phyloP scores from a whole-genome alignment of 1,140 invertebrate species.

The Pogonomyrmex californicus region DNA sequence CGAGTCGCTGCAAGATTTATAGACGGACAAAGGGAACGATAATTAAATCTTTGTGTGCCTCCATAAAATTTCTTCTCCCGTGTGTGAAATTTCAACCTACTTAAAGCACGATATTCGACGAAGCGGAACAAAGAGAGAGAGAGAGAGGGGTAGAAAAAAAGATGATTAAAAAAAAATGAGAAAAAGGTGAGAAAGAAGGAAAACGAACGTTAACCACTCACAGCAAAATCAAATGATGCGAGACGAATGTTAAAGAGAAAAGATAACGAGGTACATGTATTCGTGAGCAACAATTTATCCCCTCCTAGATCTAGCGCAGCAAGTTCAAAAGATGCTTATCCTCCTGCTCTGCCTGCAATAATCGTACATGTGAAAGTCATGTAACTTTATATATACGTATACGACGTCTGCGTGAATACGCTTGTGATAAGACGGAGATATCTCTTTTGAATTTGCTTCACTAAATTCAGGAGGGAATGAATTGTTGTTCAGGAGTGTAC shows the following conservation, averaged over 20 bases:
- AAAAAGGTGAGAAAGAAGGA: background rate
- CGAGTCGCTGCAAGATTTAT: background rate
- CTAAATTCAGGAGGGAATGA: too few species aligned
- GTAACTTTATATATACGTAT: background rate
- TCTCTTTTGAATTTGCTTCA: too few species aligned
- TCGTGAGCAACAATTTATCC: too few species aligned
- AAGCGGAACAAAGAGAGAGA: background rate
- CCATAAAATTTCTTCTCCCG: background rate
- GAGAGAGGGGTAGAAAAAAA: background rate
- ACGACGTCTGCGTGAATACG: background rate
- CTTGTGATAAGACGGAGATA: too few species aligned
- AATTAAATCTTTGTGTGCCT: slow-evolving; percentile 2
- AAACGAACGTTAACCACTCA: background rate
- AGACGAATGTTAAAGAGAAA: slow-evolving; percentile 10
- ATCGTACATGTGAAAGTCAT: too few species aligned
- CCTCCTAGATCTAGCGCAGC: too few species aligned
- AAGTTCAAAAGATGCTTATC: too few species aligned
- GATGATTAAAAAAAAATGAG: slow-evolving; percentile 1
- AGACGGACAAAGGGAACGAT: background rate
- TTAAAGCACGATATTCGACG: background rate
- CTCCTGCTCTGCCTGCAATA: too few species aligned
- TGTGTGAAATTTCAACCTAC: background rate
- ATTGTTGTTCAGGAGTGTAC: too few species aligned
- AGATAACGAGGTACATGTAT: background rate
- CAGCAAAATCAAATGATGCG: background rate